Evolutionary conservation across 2,113 vertebrate species (phyloP).

Genomic region (Lamprotornis superbus): DNA sequence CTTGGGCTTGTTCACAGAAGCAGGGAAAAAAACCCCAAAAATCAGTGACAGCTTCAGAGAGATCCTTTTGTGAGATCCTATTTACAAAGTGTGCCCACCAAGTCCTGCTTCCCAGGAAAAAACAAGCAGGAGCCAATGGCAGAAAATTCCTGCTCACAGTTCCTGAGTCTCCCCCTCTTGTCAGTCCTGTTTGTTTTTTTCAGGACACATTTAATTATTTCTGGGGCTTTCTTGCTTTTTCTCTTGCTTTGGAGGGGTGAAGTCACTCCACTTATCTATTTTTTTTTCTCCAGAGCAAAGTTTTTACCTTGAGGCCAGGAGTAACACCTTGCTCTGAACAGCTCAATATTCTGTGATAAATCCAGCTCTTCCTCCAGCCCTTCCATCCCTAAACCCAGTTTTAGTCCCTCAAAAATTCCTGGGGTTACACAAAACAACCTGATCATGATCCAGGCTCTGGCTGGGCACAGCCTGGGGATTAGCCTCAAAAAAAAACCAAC

Average conservation of each 20-base stretch:
- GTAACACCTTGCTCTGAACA: background rate
- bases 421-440: background rate
- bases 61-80: background rate
- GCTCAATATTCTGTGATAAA: background rate
- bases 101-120: background rate
- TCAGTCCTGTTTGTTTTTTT: background rate
- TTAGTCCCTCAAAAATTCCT: background rate
- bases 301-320: background rate
- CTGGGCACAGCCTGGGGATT: background rate
- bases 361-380: background rate
- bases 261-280: background rate
- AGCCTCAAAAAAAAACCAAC: background rate
- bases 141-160: background rate
- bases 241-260: background rate
- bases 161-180: slow-evolving; percentile 4
- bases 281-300: background rate
- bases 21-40: background rate
- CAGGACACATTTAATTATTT: background rate
- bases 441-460: background rate
- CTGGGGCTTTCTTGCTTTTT: background rate
- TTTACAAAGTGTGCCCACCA: background rate
- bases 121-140: background rate
- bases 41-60: background rate
- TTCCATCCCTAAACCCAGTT: background rate
- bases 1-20: background rate